phyloP scores from a whole-genome alignment of 2,888 invertebrate species.

The Latrodectus elegans region DNA sequence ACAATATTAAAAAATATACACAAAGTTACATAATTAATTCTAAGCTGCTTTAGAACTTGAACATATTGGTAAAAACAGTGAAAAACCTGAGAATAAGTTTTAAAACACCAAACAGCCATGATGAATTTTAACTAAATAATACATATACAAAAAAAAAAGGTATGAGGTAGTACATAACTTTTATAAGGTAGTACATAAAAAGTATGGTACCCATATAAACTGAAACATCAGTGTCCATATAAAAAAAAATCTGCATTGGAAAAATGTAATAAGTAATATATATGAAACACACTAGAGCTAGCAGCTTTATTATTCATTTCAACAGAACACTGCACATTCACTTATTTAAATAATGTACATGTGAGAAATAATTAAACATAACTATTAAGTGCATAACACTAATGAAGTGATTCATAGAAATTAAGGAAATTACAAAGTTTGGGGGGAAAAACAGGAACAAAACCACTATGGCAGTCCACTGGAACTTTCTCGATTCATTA shows the following conservation, averaged over 20 bases:
- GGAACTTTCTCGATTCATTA: constrained; percentile 36
- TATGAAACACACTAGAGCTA: too few species aligned
- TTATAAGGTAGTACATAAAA: constrained; percentile 45
- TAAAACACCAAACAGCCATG: constrained; percentile 64
- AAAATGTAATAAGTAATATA: too few species aligned
- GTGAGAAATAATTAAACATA: constrained; percentile 3
- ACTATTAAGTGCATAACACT: constrained; percentile 31
- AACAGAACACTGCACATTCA: neutral
- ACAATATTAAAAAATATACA: constrained; percentile 69
- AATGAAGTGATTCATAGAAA: neutral
- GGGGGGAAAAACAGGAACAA: constrained; percentile 50
- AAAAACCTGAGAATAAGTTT: constrained; percentile 65
- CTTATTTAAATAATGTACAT: constrained; percentile 1
- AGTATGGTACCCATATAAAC: neutral
- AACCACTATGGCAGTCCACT: constrained; percentile 63
- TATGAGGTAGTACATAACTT: constrained; percentile 23
- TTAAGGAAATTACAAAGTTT: constrained; percentile 15
- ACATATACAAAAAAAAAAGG: neutral
- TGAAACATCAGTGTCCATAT: too few species aligned
- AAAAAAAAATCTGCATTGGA: too few species aligned
- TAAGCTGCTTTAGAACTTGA: constrained; percentile 68
- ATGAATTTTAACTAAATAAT: constrained; percentile 52
- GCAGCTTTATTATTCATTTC: constrained; percentile 5
- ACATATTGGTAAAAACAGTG: constrained; percentile 64
- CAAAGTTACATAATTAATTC: constrained; percentile 65